Percentiles rank a stretch among this genome's conserved stretches.
phyloP scores from a whole-genome alignment of 2,888 invertebrate species.

The Ectemnius cavifrons region DNA sequence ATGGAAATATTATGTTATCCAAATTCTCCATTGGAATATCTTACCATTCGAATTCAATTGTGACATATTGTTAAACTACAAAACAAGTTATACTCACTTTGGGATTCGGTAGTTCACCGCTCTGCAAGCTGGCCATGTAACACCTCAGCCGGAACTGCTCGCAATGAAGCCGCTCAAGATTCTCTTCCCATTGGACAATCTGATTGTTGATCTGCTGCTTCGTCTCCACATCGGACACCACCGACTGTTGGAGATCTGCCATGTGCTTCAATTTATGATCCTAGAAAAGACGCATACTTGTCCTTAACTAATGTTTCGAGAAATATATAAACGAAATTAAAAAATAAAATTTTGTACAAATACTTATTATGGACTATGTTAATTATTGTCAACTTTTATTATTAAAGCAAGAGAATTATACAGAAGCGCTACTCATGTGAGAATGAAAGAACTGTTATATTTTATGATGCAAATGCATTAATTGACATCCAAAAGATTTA shows the following conservation, averaged over 20 bases:
- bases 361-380: no score
- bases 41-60: not conserved
- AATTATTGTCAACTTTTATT: no score
- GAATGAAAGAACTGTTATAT: no score
- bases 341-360: no score
- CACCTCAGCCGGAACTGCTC: slow-evolving; percentile 97
- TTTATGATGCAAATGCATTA: no score
- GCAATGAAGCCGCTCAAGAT: slow-evolving; percentile 95
- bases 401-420: no score
- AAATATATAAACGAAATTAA: not conserved
- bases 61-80: not conserved
- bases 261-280: slow-evolving; percentile 98
- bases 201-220: slow-evolving; percentile 95
- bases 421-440: no score
- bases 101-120: slow-evolving; percentile 97
- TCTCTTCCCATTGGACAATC: slow-evolving; percentile 98
- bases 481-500: no score
- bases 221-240: slow-evolving; percentile 94
- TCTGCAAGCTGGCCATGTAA: slow-evolving; percentile 98
- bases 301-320: not conserved
- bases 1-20: no score
- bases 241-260: slow-evolving; percentile 99
- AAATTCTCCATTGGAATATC: no score
- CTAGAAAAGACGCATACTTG: slow-evolving; percentile 78
- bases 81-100: slow-evolving; percentile 83